phyloP scores from a whole-genome alignment of 2,797 vertebrate genomes.

The Lepidocolaptes lacrymiger region DNA sequence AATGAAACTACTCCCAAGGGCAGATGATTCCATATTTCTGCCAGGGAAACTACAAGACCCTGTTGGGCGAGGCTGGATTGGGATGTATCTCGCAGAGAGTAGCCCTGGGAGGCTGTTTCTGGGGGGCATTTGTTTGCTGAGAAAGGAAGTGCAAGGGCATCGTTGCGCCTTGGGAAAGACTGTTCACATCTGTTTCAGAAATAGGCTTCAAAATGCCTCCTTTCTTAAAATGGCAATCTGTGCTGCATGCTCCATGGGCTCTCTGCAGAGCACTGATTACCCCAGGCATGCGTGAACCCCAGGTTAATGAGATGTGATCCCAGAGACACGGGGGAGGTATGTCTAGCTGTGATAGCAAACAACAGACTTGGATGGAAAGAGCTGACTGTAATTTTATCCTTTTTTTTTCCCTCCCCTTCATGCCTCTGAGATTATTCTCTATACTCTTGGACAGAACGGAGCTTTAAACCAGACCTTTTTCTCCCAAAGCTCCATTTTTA shows the following conservation, averaged over 20 bases:
- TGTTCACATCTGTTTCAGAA: not conserved
- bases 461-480: not conserved
- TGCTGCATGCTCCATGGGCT: not conserved
- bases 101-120: not conserved
- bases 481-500: not conserved
- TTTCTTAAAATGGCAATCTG: not conserved
- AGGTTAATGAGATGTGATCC: not conserved
- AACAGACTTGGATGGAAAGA: not conserved
- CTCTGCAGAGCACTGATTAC: not conserved
- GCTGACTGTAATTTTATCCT: not conserved
- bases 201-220: not conserved
- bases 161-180: not conserved
- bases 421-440: not conserved
- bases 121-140: not conserved
- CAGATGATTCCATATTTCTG: not conserved
- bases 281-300: not conserved
- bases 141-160: not conserved
- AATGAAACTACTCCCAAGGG: not conserved
- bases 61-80: not conserved
- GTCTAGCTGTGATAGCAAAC: not conserved
- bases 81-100: not conserved
- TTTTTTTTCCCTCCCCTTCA: accelerated
- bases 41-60: not conserved
- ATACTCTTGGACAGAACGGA: accelerated
- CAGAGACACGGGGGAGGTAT: not conserved